Base-by-base conservation (phyloP, 2,113 vertebrate genomes). In the Hiodon tergisus region DNA sequence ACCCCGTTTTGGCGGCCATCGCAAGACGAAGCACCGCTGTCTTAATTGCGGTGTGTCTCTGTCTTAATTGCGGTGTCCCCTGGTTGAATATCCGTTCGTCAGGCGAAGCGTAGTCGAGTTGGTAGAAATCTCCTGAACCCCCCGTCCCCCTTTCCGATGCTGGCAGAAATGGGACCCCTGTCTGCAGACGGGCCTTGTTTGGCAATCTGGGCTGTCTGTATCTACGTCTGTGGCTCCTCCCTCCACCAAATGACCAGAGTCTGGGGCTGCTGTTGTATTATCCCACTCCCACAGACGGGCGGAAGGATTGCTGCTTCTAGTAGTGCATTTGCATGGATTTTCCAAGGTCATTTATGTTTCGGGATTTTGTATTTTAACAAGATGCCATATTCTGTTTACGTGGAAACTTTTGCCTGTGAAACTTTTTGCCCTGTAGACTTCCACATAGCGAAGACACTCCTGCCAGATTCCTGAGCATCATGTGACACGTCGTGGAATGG, bases 1-100 rank as follows among this genome's bases (percentile, higher is more conserved):
- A 89, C 83, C 84, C 82, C 85, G 79, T 73, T 81, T 84, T 84
- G 83, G 86, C 65, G 78, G 75, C 78, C 71, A 73, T 77, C 78
- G 77, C 80, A 71, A 83, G 79, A 81, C 74, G 80, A 78, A 68
- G 83, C 75, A 67, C 61, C 9, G 78, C 81, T 67, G 58, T 84
- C 82, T 81, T 79, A 81, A 87, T 78, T 85, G 78, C 63, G 74
- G 65, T 8, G 6, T 78, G 69, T 71, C 70, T 31, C 54, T 31
- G 31, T 31, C 55, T 3, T n/a, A 75, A 68, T 67, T 69, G 67
- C 13, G 51, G 14, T 55, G 48, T 72, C 48, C 50, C 48, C 0
- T 46, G 2, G 14, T 52, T 0, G 51, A 4, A 31, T 31, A 31
- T 31, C 31, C 31, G 31, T 31, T 31, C 31, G 31, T 31, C 31